These are phyloP conservation scores for Xenopus laevis DNA, from an alignment of 2,113 vertebrate species.

Conservation along the genomic window DNA sequence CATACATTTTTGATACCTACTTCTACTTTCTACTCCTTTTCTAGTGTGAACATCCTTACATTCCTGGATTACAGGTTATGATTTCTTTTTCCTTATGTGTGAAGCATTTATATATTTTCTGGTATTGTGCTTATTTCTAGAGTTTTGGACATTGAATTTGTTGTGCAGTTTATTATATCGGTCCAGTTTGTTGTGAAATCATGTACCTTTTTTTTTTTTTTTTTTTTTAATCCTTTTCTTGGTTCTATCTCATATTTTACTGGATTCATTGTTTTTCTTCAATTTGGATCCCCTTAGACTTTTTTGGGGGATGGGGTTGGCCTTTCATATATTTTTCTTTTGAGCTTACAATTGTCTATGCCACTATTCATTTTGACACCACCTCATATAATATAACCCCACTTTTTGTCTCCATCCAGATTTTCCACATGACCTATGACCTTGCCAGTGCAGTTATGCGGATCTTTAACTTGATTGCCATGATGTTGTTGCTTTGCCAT, in stretches of 20 bases:
- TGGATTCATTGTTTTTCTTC: background rate
- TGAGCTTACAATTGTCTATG: background rate
- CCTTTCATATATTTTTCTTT: background rate
- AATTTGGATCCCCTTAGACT: background rate
- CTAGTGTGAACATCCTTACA: too few species aligned
- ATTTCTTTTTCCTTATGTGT: background rate
- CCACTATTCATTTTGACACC: background rate
- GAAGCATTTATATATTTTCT: background rate
- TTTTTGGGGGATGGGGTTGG: background rate
- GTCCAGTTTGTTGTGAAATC: background rate
- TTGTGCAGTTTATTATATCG: background rate
- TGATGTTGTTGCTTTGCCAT: constrained; percentile 96
- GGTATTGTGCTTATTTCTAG: background rate
- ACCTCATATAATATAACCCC: background rate
- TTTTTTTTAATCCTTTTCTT: background rate
- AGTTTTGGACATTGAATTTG: background rate
- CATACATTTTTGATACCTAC: too few species aligned
- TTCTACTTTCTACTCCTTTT: background rate
- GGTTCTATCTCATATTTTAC: background rate
- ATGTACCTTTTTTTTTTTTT: background rate
- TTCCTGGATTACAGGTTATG: too few species aligned
- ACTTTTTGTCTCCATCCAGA: constrained; percentile 59
- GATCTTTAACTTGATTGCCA: constrained; percentile 92
- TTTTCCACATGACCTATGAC: constrained; percentile 98
- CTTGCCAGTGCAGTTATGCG: constrained; percentile 93